A percentile compares a stretch with the other conserved stretches of the same genome.
phyloP scores from a whole-genome alignment of 2,113 vertebrate species.

The Saccopteryx bilineata region DNA sequence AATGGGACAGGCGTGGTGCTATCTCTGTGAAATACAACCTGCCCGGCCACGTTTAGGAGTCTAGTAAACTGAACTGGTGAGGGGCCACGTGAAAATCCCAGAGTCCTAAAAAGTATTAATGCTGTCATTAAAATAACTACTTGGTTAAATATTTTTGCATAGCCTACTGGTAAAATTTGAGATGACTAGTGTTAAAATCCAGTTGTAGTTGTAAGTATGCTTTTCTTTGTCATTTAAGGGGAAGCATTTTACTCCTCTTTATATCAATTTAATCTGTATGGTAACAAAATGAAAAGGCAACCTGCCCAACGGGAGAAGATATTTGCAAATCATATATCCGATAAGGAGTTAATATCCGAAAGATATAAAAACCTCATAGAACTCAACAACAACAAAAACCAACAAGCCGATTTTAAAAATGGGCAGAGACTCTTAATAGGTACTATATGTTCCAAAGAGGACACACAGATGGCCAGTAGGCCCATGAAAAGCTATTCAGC shows the following conservation, averaged over 20 bases:
- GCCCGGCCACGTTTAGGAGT: background rate
- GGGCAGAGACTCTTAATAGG: too few relatives aligned
- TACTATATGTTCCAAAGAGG: too few relatives aligned
- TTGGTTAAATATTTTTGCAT: constrained; percentile 11
- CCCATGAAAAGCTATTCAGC: too few relatives aligned
- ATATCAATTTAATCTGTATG: constrained; percentile 31
- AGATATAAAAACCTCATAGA: too few relatives aligned
- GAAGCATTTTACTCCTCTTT: constrained; percentile 34
- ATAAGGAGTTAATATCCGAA: too few relatives aligned
- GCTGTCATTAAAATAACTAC: constrained; percentile 19
- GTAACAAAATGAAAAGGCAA: background rate
- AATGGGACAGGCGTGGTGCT: background rate
- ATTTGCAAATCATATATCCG: too few relatives aligned
- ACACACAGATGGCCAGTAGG: too few relatives aligned
- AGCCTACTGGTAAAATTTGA: constrained; percentile 30
- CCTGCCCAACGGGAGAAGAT: too few relatives aligned
- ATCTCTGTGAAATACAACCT: background rate
- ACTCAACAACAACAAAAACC: too few relatives aligned
- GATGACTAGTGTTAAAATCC: constrained; percentile 25
- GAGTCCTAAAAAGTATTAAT: too few relatives aligned
- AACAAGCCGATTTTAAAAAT: too few relatives aligned
- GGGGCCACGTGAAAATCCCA: constrained; percentile 11
- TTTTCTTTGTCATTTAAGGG: constrained; percentile 15
- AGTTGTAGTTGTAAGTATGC: background rate
- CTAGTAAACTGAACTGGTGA: background rate